Percentiles rank a stretch among this genome's conserved stretches.
phyloP scores from a whole-genome alignment of 1,140 invertebrate species.

The Sinella curviseta region DNA sequence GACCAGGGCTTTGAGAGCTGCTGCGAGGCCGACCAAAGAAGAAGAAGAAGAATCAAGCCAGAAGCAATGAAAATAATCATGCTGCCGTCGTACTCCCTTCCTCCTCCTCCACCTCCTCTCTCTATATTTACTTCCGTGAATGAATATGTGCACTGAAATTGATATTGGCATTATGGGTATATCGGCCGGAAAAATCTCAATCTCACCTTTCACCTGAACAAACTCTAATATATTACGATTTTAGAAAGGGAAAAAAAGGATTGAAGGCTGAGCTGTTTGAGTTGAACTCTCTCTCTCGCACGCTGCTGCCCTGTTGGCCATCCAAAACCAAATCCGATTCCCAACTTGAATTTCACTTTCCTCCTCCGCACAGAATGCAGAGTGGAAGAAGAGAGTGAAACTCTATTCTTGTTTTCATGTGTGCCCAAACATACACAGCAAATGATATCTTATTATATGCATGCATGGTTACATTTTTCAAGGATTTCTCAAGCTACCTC shows the following conservation, averaged over 20 bases:
- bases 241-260: background rate
- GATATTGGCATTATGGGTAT: background rate
- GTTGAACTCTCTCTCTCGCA: no score
- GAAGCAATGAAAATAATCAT: background rate
- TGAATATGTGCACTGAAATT: background rate
- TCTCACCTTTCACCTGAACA: constrained; percentile 20
- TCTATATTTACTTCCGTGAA: no score
- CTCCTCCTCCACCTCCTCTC: no score
- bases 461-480: background rate
- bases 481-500: background rate
- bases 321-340: background rate
- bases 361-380: background rate
- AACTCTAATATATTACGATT: constrained; percentile 15
- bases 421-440: background rate
- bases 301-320: no score
- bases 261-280: no score
- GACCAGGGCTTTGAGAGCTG: background rate
- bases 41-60: background rate
- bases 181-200: constrained; percentile 3
- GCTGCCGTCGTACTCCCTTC: no score
- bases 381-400: background rate
- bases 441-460: background rate
- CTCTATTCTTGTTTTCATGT: background rate
- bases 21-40: no score
- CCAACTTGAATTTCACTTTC: background rate